Evolutionary conservation across 2,888 invertebrate species (phyloP).

Genomic region (Nebria salina): DNA sequence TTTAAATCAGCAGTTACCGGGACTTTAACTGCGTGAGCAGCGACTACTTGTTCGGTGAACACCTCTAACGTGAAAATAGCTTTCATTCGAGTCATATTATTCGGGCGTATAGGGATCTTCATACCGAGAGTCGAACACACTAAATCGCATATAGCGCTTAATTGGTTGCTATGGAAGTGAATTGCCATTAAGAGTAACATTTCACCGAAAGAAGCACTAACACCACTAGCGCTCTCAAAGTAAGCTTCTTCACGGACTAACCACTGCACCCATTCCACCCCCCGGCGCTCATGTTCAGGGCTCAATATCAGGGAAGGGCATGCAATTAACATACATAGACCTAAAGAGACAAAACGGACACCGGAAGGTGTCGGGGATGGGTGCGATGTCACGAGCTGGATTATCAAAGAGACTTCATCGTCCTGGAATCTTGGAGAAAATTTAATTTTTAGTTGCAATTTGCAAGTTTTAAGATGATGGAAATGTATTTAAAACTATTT

Average conservation of each 20-base stretch:
- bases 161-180: slow-evolving; percentile 95
- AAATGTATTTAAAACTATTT: too few relatives aligned
- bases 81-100: slow-evolving; percentile 88
- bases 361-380: slow-evolving; percentile 92
- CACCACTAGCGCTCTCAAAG: slow-evolving; percentile 86
- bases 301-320: slow-evolving; percentile 83
- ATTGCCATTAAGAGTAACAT: slow-evolving; percentile 96
- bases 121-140: slow-evolving; percentile 95
- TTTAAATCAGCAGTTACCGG: slow-evolving; percentile 91
- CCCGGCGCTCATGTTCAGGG: slow-evolving; percentile 82
- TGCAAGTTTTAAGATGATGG: too few relatives aligned
- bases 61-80: slow-evolving; percentile 96
- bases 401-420: slow-evolving; percentile 86
- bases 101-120: slow-evolving; percentile 89
- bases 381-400: slow-evolving; percentile 86
- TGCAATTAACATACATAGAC: slow-evolving; percentile 93
- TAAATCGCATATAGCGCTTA: slow-evolving; percentile 91
- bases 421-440: slow-evolving; percentile 76
- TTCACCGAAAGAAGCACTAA: slow-evolving; percentile 91
- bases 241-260: slow-evolving; percentile 90
- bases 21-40: slow-evolving; percentile 94
- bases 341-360: slow-evolving; percentile 90
- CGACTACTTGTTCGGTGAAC: slow-evolving; percentile 96
- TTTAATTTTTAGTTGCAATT: not conserved
- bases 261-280: slow-evolving; percentile 95